Conservation (phyloP, 2,797 vertebrate species). For the Brotogeris chrysoptera region DNA sequence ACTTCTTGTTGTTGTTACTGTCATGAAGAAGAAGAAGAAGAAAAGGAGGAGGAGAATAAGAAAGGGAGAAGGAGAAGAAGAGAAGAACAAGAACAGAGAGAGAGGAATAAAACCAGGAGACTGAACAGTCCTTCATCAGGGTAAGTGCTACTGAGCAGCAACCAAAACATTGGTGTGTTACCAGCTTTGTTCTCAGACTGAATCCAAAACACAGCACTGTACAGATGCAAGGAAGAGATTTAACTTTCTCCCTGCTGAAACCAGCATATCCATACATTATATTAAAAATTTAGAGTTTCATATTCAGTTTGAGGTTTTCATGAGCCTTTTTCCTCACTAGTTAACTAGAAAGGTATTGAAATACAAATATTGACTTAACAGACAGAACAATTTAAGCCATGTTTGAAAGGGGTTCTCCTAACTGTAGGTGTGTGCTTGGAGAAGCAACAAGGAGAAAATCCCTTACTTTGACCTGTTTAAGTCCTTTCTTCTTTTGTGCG, state of each 20-base stretch:
- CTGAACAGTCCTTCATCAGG: background rate
- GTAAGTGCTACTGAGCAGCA: background rate
- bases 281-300: background rate
- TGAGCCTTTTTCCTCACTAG: background rate
- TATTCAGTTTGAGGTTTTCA: background rate
- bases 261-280: background rate
- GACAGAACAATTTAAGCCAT: background rate
- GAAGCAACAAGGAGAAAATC: constrained; percentile 7
- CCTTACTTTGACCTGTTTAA: background rate
- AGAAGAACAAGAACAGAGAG: background rate
- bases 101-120: background rate
- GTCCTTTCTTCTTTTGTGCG: background rate
- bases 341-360: constrained; percentile 22
- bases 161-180: background rate
- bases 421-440: background rate
- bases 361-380: constrained; percentile 39
- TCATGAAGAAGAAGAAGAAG: background rate
- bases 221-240: background rate
- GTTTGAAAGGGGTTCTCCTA: background rate
- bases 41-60: background rate
- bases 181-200: background rate
- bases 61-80: background rate
- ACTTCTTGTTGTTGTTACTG: background rate
- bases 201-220: background rate
- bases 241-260: background rate